These are phyloP conservation scores for Geodia barretti DNA, from an alignment of 37 sponge, comb jelly and placozoan species.

Conservation along the genomic window DNA sequence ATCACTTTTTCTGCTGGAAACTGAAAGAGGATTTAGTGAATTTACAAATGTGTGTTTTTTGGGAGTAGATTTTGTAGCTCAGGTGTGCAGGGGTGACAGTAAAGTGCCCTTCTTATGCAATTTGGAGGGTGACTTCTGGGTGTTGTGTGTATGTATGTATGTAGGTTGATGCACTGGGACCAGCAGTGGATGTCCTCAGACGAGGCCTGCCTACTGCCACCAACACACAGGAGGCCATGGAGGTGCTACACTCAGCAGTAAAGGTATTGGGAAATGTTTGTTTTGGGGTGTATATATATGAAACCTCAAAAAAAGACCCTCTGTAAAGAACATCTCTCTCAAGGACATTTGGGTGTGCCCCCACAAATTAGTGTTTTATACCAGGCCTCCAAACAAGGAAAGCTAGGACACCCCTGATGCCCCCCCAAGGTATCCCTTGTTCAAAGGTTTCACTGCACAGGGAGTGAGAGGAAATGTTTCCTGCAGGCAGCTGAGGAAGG, in stretches of 20 bases:
- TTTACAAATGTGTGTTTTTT: no score
- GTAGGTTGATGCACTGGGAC: slow-evolving; percentile 57
- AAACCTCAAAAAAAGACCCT: no score
- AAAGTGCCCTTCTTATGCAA: not conserved
- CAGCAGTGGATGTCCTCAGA: slow-evolving; percentile 36
- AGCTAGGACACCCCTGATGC: no score
- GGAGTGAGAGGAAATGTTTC: not conserved
- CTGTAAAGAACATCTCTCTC: no score
- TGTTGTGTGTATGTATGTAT: not conserved
- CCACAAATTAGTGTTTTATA: no score
- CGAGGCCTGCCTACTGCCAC: not conserved
- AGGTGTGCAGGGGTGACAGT: not conserved
- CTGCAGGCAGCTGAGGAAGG: slow-evolving; percentile 69
- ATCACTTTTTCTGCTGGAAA: no score
- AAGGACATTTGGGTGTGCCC: no score
- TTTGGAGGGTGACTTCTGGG: not conserved
- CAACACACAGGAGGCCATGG: not conserved
- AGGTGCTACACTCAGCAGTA: slow-evolving; percentile 10
- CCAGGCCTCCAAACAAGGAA: no score
- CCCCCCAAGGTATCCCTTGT: no score
- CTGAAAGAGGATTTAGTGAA: no score
- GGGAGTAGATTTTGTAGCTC: no score
- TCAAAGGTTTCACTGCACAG: not conserved
- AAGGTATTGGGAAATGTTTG: not conserved
- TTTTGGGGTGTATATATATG: not conserved